Evolutionary conservation across 2,113 vertebrate genomes (phyloP).

Genomic region (Alethe castanea): DNA sequence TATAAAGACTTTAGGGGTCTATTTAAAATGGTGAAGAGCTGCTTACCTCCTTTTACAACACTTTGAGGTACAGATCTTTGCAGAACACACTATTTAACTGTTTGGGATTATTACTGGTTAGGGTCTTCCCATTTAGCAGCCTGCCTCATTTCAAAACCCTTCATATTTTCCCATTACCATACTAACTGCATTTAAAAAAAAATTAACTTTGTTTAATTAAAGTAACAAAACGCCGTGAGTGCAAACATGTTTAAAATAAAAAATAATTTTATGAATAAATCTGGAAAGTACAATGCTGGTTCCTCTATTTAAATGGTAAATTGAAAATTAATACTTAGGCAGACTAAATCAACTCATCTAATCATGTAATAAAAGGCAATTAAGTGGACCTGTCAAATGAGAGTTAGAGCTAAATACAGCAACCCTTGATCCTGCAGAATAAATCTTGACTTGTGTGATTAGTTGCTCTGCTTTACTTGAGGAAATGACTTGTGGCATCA

Average conservation of each 20-base stretch:
- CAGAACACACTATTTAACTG: background rate
- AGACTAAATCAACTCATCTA: background rate
- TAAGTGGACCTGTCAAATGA: background rate
- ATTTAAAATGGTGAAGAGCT: background rate
- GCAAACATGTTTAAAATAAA: background rate
- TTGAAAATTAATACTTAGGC: constrained; percentile 1
- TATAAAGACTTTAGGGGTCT: background rate
- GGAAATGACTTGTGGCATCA: background rate
- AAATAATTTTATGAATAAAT: background rate
- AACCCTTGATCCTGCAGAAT: background rate
- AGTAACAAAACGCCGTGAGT: background rate
- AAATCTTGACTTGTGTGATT: background rate
- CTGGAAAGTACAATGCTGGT: background rate
- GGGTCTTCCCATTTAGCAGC: background rate
- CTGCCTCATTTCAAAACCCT: background rate
- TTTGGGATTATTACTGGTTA: background rate
- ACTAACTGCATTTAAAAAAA: background rate
- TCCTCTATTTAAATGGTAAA: background rate
- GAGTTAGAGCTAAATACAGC: background rate
- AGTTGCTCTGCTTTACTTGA: background rate
- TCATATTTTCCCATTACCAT: background rate
- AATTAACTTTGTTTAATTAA: background rate
- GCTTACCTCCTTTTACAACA: background rate
- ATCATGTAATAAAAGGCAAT: background rate
- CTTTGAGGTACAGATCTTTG: background rate